Evolutionary conservation across 2,113 vertebrate species (phyloP), one percentile per base, ranked within the genome.

Genomic region (Atherinomorus stipes): DNA sequence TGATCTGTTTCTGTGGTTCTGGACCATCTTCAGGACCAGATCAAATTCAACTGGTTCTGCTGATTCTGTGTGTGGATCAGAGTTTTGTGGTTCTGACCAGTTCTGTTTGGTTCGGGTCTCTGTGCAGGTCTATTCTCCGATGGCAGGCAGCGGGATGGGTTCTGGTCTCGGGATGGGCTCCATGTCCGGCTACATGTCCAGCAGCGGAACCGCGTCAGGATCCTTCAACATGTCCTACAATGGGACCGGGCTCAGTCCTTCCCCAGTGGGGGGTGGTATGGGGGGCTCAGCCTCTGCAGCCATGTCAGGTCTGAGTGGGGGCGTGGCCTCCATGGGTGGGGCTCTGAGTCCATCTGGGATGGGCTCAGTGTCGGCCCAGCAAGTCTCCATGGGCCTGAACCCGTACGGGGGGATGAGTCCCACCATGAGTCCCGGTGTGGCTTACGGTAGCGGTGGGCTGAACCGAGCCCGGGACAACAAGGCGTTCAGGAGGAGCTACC

Each of bases 151-250:
- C 89, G 96, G 96, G 85, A 97, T 99, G 97, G 97, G 93, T 94
- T 62, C 91, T 95, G 93, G 94, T 92, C 87, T 94, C 86, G 80
- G 86, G 73, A 97, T 99, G 97, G 96, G 96, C 79, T 95, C 94
- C 80, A 97, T 98, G 96, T 96, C 97, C 53, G 93, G 95, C 82
- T 99, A 99, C 91, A 98, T 99, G 98, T 53, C 86, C 1, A 50
- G 73, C 71, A 64, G 73, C 1, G 85, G 84, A 2, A 93, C 95
- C 86, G 95, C 96, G 1, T 93, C 97, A 4, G 90, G 95, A 26
- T 98, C 97, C 73, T 98, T 99, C 90, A 99, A 98, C 88, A 96
- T 99, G 97, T 96, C 97, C n/a, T 99, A 99, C 61, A 95, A 76
- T n/a, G 96, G 97, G 84, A 91, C 96, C 0, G 95, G 95, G 51